Percentiles rank a stretch among this genome's conserved stretches.
Conservation (phyloP, 2,113 vertebrate genomes). For the Pelecanoides urinatrix region DNA sequence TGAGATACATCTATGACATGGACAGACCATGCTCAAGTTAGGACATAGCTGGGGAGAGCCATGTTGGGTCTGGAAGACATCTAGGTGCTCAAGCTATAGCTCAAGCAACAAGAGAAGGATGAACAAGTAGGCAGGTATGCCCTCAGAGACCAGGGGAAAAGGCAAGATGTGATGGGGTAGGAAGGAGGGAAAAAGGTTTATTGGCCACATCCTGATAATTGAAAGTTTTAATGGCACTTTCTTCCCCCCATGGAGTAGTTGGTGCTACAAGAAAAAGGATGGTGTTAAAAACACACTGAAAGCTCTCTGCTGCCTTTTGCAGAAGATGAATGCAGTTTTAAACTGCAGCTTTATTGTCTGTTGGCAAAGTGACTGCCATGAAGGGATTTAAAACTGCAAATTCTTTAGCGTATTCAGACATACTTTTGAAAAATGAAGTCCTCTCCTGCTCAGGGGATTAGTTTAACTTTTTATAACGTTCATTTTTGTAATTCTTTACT, state of each 20-base stretch:
- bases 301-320: constrained; percentile 6
- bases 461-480: constrained; percentile 51
- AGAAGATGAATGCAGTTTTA: constrained; percentile 48
- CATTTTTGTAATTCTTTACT: constrained; percentile 61
- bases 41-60: neutral
- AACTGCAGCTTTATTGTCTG: constrained; percentile 47
- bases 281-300: constrained; percentile 8
- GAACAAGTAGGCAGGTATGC: neutral
- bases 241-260: neutral
- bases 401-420: neutral
- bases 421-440: constrained; percentile 15
- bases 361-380: constrained; percentile 40
- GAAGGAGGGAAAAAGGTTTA: neutral
- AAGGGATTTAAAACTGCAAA: constrained; percentile 45
- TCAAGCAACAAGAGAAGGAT: neutral
- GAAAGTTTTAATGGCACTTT: neutral
- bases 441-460: constrained; percentile 34
- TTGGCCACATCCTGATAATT: neutral
- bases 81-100: neutral
- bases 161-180: neutral
- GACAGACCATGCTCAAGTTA: neutral
- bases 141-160: neutral
- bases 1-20: neutral
- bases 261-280: neutral
- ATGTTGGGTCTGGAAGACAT: neutral